Evolutionary conservation across 2,888 invertebrate genomes (phyloP), one percentile per base, ranked within the genome.

Genomic region (Cepaea hortensis): DNA sequence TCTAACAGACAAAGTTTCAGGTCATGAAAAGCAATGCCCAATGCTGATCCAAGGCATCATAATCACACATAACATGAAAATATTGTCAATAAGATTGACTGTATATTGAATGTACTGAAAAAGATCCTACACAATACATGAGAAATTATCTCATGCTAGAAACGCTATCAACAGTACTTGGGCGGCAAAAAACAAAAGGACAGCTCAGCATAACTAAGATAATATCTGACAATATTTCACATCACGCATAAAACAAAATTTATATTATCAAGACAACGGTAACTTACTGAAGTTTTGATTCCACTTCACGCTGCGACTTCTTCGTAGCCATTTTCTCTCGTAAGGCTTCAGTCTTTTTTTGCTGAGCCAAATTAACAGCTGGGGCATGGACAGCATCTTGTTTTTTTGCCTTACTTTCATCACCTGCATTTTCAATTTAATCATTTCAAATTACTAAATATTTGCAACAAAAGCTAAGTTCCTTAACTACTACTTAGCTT

Each of bases 321-420:
- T 96, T 96, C 89, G 96, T 96, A 76, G 96, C 96, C 6, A 99
- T 95, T 93, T 96, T 97, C 89, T 97, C 97, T 23, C 97, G 96
- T 5, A 99, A 94, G 94, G 97, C 97, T 90, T 98, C 97, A 0
- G 96, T 96, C 91, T 96, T 96, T 88, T 96, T 96, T 92, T 97
- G 97, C 61, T 96, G 94, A 2, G 93, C 93, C 85, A 95, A 89
- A 90, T 95, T 96, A 83, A 94, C 94, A 7, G 96, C 94, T 46
- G 95, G 95, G 65, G 93, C 94, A 91, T 96, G 95, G 3, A 95
- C 94, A 91, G 94, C 94, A 84, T 93, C 93, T 80, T 88, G 85
- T 55, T 88, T 87, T 20, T 85, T 89, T 0, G 87, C 55, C 18
- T 87, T 87, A 1, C 23, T 70, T 20, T 81, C 83, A n/a, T 79